Percentiles rank a stretch among this genome's conserved stretches.
Evolutionary conservation across 2,888 invertebrate genomes (phyloP).

Genomic region (Morpho helenor): DNA sequence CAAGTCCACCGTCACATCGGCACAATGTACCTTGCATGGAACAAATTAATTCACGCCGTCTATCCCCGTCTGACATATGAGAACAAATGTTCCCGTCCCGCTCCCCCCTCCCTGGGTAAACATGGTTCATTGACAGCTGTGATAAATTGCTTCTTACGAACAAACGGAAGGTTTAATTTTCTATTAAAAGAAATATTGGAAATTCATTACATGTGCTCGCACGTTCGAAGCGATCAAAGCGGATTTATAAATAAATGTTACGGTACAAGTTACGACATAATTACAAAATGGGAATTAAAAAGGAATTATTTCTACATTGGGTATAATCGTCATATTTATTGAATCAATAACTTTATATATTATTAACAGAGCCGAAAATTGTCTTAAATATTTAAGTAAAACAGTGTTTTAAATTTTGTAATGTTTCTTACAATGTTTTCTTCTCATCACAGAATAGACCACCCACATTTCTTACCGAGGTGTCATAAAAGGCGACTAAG

Average conservation of each 20-base stretch:
- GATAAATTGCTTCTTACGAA: constrained; percentile 22
- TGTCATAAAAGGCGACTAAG: too few relatives aligned
- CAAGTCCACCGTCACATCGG: background rate
- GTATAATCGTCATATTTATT: too few relatives aligned
- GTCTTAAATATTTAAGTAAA: too few relatives aligned
- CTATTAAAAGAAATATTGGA: constrained; percentile 14
- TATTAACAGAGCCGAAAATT: too few relatives aligned
- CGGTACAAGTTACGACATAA: too few relatives aligned
- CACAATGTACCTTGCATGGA: background rate
- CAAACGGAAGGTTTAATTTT: constrained; percentile 21
- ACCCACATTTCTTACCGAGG: too few relatives aligned
- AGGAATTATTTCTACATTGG: too few relatives aligned
- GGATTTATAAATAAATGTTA: background rate
- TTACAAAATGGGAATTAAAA: too few relatives aligned
- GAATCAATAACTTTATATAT: too few relatives aligned
- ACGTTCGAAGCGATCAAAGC: background rate
- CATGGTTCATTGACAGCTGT: constrained; percentile 23
- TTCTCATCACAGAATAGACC: too few relatives aligned
- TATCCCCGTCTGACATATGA: constrained; percentile 4
- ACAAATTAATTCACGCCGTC: background rate
- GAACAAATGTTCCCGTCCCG: constrained; percentile 3
- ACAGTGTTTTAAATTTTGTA: too few relatives aligned
- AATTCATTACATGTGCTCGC: constrained; percentile 9
- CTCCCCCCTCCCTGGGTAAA: constrained; percentile 4
- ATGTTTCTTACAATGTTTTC: too few relatives aligned